A percentile compares a stretch with the other conserved stretches of the same genome.
Evolutionary conservation across 2,113 vertebrate genomes (phyloP).

Genomic region (Hiodon tergisus): DNA sequence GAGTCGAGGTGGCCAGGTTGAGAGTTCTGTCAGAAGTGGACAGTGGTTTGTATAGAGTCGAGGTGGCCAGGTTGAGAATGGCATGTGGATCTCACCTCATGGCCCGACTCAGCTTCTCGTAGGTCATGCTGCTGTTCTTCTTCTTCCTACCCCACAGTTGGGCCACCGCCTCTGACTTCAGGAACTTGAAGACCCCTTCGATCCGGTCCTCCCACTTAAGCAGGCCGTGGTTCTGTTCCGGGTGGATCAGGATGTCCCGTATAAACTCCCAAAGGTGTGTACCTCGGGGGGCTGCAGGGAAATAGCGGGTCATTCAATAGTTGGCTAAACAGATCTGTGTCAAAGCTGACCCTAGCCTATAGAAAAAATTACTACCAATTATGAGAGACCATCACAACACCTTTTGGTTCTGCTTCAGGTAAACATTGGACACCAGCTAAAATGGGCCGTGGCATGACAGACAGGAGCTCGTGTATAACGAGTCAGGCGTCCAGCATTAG

Average conservation of each 20-base stretch:
- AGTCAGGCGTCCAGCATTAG: background rate
- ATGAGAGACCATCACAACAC: no score
- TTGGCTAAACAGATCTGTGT: background rate
- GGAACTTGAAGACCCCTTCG: conserved; percentile 92
- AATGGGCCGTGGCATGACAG: background rate
- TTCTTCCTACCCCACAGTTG: conserved; percentile 98
- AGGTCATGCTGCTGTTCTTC: conserved; percentile 97
- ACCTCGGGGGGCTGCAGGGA: conserved; percentile 75
- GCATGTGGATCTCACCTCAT: conserved; percentile 75
- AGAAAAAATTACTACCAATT: background rate
- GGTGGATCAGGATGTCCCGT: conserved; percentile 88
- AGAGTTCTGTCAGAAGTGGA: background rate
- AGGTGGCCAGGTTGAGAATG: background rate
- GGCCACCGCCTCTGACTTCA: conserved; percentile 91
- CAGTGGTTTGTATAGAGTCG: background rate
- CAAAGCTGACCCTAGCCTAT: background rate
- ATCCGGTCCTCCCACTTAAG: conserved; percentile 93
- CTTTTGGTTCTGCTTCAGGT: no score
- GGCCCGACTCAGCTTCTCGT: conserved; percentile 92
- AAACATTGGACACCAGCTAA: background rate
- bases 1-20: no score
- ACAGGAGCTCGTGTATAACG: background rate
- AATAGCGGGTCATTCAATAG: background rate
- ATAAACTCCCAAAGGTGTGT: conserved; percentile 98
- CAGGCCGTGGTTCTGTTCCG: conserved; percentile 83